Evolutionary conservation across 2,113 vertebrate species (phyloP).

Genomic region (Oncorhynchus tshawytscha): DNA sequence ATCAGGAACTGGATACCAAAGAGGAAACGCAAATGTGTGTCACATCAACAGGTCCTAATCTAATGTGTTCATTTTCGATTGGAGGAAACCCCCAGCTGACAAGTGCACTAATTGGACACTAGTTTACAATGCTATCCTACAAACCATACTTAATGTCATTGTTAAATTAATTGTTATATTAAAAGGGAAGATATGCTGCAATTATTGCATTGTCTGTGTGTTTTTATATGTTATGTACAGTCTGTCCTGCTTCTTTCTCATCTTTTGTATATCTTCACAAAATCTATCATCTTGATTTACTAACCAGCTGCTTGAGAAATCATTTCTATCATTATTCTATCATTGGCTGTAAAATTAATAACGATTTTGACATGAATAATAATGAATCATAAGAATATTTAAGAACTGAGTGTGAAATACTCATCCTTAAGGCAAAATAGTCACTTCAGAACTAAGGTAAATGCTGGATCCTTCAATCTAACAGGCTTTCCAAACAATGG

Average conservation of each 20-base stretch:
- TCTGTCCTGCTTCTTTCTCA: slow-evolving; percentile 5
- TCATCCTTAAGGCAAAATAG: too few species aligned
- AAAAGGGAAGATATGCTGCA: slow-evolving; percentile 26
- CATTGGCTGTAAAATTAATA: too few species aligned
- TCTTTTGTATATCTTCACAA: slow-evolving; percentile 20
- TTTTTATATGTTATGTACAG: not conserved
- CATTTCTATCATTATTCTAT: not conserved
- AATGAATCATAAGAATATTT: not conserved
- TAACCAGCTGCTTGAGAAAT: not conserved
- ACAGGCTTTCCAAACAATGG: slow-evolving; percentile 10
- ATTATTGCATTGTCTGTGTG: slow-evolving; percentile 25
- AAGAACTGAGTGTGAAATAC: not conserved
- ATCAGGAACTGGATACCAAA: too few species aligned
- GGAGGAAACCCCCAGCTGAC: too few species aligned
- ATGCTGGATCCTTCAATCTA: not conserved
- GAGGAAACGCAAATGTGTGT: too few species aligned
- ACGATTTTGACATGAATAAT: not conserved
- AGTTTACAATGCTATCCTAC: not conserved
- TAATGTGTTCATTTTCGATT: too few species aligned
- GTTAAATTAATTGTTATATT: slow-evolving; percentile 57
- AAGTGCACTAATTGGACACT: too few species aligned
- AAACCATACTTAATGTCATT: slow-evolving; percentile 70
- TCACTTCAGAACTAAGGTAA: not conserved
- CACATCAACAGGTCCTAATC: too few species aligned
- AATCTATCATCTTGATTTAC: slow-evolving; percentile 10